Conservation (phyloP, 2,888 invertebrate genomes). For the Zootermopsis nevadensis region DNA sequence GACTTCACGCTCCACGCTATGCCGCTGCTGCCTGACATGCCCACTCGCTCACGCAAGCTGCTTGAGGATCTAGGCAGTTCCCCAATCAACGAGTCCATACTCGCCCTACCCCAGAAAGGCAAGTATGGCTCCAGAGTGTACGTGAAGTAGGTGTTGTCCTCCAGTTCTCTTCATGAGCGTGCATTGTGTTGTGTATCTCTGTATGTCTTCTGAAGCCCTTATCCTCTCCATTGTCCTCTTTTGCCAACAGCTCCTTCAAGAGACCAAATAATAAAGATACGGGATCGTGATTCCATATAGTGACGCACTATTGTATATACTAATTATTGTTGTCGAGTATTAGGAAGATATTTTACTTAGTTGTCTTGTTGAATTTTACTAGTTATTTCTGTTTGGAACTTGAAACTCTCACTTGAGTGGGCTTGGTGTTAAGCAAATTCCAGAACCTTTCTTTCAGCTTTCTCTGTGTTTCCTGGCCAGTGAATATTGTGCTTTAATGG, state of each 20-base stretch:
- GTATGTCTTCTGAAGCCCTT: constrained; percentile 21
- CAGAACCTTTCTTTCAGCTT: constrained; percentile 40
- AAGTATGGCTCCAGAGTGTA: constrained; percentile 57
- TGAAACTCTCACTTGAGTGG: constrained; percentile 47
- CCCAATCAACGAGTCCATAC: constrained; percentile 60
- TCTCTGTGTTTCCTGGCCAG: constrained; percentile 51
- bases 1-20: constrained; percentile 66
- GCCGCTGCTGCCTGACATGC: constrained; percentile 70
- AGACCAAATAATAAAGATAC: constrained; percentile 41
- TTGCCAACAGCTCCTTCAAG: background rate
- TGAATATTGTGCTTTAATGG: constrained; percentile 53
- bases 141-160: constrained; percentile 51
- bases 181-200: constrained; percentile 34
- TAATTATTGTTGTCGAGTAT: constrained; percentile 42
- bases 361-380: constrained; percentile 41
- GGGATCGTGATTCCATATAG: constrained; percentile 36
- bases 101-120: constrained; percentile 59
- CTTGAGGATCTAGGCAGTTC: constrained; percentile 64
- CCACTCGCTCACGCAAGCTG: constrained; percentile 66
- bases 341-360: constrained; percentile 37
- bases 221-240: constrained; percentile 22
- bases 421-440: constrained; percentile 43
- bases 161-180: constrained; percentile 26
- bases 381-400: constrained; percentile 46
- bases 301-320: constrained; percentile 42